phyloP scores from a whole-genome alignment of 2,113 vertebrate genomes.

The Pleuronectes platessa region DNA sequence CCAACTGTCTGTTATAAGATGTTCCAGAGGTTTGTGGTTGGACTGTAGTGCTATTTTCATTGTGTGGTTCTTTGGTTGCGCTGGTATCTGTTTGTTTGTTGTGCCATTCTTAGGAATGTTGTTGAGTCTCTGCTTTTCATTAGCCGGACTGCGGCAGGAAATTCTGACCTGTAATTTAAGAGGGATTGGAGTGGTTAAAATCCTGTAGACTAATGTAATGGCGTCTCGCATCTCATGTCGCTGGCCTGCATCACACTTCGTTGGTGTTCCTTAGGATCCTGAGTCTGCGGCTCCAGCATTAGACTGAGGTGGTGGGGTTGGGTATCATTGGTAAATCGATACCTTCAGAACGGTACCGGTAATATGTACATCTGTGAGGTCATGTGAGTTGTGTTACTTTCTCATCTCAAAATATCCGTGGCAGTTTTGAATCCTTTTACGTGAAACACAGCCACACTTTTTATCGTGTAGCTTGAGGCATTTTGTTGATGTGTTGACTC shows the following conservation, averaged over 20 bases:
- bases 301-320: constrained; percentile 13
- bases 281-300: constrained; percentile 18
- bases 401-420: too few relatives aligned
- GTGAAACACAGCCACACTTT: too few relatives aligned
- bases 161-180: constrained; percentile 15
- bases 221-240: constrained; percentile 34
- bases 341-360: too few relatives aligned
- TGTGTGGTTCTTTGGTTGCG: constrained; percentile 65
- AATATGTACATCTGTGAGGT: too few relatives aligned
- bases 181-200: neutral
- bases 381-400: too few relatives aligned
- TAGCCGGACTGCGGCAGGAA: constrained; percentile 58
- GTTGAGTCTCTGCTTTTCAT: constrained; percentile 74
- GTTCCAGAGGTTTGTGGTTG: constrained; percentile 58
- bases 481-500: too few relatives aligned
- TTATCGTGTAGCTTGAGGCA: too few relatives aligned
- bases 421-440: too few relatives aligned
- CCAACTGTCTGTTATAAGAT: constrained; percentile 48
- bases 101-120: constrained; percentile 62
- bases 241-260: constrained; percentile 31
- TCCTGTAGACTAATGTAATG: constrained; percentile 24
- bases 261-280: constrained; percentile 37
- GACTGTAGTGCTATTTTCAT: constrained; percentile 71
- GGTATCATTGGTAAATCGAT: too few relatives aligned
- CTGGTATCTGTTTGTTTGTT: constrained; percentile 55